Evolutionary conservation across 2,888 invertebrate genomes (phyloP).

Genomic region (Harpalus rubripes): DNA sequence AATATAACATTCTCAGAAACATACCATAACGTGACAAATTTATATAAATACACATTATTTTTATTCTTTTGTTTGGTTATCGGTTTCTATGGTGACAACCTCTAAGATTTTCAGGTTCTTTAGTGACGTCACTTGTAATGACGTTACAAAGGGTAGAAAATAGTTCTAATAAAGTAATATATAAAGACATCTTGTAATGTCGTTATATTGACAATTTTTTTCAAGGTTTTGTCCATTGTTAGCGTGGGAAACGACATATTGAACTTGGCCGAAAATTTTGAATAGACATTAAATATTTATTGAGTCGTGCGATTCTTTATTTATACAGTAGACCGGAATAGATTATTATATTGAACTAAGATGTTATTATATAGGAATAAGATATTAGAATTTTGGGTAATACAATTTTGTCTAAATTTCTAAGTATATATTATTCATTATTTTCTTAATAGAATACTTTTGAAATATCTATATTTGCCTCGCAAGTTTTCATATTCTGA

Average conservation of each 20-base stretch:
- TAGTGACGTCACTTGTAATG: not conserved
- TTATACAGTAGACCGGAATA: no score
- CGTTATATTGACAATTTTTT: not conserved
- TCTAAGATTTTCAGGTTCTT: not conserved
- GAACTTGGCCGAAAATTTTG: not conserved
- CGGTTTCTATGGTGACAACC: slow-evolving; percentile 3
- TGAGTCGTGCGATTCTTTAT: no score
- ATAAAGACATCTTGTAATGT: not conserved
- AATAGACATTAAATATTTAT: no score
- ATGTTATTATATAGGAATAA: no score
- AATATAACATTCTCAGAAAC: no score
- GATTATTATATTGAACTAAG: no score
- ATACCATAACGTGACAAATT: not conserved
- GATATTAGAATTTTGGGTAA: no score
- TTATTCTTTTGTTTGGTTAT: slow-evolving; percentile 4
- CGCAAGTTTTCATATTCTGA: no score
- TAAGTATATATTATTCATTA: no score
- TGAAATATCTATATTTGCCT: no score
- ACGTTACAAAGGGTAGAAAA: not conserved
- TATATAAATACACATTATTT: not conserved
- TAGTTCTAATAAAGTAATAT: not conserved
- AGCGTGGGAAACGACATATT: not conserved
- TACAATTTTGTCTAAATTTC: no score
- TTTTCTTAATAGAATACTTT: no score
- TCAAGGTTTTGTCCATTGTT: not conserved